Evolutionary conservation across 2,888 invertebrate species (phyloP).

Genomic region (Liodrosophila aerea): DNA sequence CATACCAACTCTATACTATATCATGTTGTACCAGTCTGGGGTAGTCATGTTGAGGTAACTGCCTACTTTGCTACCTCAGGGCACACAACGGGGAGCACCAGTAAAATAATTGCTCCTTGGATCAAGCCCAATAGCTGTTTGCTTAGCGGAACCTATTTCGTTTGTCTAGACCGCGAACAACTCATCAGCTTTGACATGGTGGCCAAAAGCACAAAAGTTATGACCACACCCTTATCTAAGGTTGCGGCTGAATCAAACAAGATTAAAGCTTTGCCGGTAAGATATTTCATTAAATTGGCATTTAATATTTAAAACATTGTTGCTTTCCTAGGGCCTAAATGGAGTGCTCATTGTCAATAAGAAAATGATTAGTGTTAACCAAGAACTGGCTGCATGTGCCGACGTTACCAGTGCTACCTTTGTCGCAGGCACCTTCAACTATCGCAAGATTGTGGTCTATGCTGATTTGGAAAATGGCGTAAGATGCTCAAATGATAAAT

Average conservation of each 20-base stretch:
- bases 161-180: conserved; percentile 85
- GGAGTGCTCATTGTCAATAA: conserved; percentile 81
- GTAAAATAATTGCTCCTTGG: conserved; percentile 87
- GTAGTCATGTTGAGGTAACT: conserved; percentile 87
- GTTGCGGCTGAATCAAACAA: conserved; percentile 80
- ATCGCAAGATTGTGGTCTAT: conserved; percentile 81
- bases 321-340: conserved; percentile 75
- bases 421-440: conserved; percentile 67
- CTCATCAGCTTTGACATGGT: conserved; percentile 86
- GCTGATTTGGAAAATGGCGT: conserved; percentile 82
- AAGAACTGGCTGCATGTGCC: conserved; percentile 79
- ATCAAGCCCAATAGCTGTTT: conserved; percentile 84
- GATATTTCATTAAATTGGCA: neutral
- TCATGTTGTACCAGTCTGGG: conserved; percentile 85
- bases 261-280: conserved; percentile 72
- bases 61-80: conserved; percentile 86
- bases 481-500: conserved; percentile 35
- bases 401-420: conserved; percentile 79
- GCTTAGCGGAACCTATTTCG: conserved; percentile 85
- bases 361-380: conserved; percentile 78
- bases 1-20: conserved; percentile 85
- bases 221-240: conserved; percentile 73
- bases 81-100: conserved; percentile 83
- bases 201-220: conserved; percentile 83
- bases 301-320: neutral